Evolutionary conservation across 2,888 invertebrate species (phyloP).

Genomic region (Eudemis profundana): DNA sequence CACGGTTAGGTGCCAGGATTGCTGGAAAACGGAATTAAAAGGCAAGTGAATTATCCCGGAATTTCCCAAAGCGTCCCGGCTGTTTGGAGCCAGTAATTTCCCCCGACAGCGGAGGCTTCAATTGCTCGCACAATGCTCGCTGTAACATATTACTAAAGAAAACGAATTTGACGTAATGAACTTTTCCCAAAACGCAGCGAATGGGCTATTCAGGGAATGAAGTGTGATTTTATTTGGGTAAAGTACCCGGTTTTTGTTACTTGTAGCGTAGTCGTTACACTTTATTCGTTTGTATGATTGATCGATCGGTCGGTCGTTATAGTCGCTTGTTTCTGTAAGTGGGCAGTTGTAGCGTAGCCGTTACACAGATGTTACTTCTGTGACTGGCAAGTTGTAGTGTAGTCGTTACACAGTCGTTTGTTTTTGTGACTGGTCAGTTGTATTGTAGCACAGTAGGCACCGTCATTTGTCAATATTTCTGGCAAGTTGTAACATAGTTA

Average conservation of each 20-base stretch:
- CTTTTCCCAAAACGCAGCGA: not conserved
- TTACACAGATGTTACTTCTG: no score
- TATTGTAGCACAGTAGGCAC: no score
- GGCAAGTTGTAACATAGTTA: no score
- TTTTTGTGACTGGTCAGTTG: not conserved
- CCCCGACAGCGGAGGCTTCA: slow-evolving; percentile 25
- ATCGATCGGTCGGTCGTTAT: no score
- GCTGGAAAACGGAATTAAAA: slow-evolving; percentile 23
- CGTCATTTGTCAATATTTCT: no score
- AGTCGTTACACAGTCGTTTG: not conserved
- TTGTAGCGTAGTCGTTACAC: no score
- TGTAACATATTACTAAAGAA: slow-evolving; percentile 25
- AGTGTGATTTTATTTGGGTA: not conserved
- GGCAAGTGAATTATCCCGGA: slow-evolving; percentile 21
- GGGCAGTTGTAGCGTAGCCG: no score
- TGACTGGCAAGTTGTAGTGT: no score
- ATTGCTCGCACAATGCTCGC: slow-evolving; percentile 10
- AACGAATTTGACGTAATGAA: slow-evolving; percentile 29
- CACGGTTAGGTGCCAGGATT: not conserved
- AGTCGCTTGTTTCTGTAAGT: no score
- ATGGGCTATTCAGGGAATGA: not conserved
- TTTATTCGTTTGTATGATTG: no score
- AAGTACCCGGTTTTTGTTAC: no score
- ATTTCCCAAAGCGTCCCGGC: slow-evolving; percentile 17
- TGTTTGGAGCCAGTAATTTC: slow-evolving; percentile 28